Base-by-base conservation (phyloP, 2,888 invertebrate genomes). In the Sminthurinus aureus region DNA sequence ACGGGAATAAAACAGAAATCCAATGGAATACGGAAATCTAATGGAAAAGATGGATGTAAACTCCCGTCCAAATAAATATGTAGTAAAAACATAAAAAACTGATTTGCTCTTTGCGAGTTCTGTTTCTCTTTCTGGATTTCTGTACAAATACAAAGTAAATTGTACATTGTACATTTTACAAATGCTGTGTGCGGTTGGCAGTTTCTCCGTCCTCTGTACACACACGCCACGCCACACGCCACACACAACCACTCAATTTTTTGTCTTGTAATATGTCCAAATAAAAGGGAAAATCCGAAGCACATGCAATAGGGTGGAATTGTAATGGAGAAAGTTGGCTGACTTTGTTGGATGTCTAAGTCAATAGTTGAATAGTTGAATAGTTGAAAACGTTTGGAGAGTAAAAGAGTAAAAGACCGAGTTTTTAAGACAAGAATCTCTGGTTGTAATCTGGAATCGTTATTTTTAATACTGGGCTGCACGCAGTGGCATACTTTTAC, bases 361-460 rank as follows among this genome's bases (percentile, higher is more conserved):
- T 38, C 38, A 38, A 38, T 38, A 38, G 38, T 6, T n/a, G n/a
- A 38, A 38, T 38, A 38, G 6, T 38, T 6, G 38, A 38, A 38
- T 38, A 38, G 38, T 38, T 38, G 6, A 38, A 38, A n/a, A n/a
- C n/a, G 38, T 38, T 38, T 4, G 6, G 6, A 38, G 38, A 38
- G 38, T 38, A 38, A 38, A 38, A 38, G 38, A 38, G 38, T n/a
- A n/a, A n/a, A n/a, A 38, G 38, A 38, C 3, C 1, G 38, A 38
- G 38, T 38, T 58, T 58, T 58, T 24, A 71, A 71, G 71, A 71
- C 71, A 71, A 71, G 71, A 71, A 71, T 71, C 71, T 71, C 24
- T 26, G 8, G 71, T 71, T 76, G 76, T 76, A 76, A 76, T 76
- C 76, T 76, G 24, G 3, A 76, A 76, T 76, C 76, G 76, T 76